Evolutionary conservation across 2,888 invertebrate genomes (phyloP).

Genomic region (Branchipolynoe longqiensis): DNA sequence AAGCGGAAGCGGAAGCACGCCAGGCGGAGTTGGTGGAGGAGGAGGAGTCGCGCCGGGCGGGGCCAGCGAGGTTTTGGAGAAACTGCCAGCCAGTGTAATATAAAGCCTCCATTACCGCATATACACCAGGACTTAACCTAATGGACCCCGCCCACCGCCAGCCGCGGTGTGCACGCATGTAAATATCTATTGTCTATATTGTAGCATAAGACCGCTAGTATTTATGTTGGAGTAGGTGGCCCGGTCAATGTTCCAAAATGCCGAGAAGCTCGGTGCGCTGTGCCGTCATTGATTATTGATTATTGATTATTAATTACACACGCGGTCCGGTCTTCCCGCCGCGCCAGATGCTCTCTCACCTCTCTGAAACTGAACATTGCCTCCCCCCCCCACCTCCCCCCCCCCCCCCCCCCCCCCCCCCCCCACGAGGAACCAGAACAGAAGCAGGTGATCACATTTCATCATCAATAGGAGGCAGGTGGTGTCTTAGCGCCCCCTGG

Average conservation of each 20-base stretch:
- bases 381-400: too few species aligned
- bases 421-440: too few species aligned
- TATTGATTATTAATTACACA: too few species aligned
- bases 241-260: constrained; percentile 12
- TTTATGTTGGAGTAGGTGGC: constrained; percentile 55
- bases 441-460: constrained; percentile 1
- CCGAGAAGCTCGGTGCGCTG: background rate
- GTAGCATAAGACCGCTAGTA: constrained; percentile 55
- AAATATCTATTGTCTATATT: constrained; percentile 56
- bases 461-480: constrained; percentile 27
- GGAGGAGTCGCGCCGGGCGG: constrained; percentile 41
- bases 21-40: constrained; percentile 48
- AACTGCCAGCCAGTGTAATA: constrained; percentile 82
- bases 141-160: background rate
- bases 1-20: constrained; percentile 6
- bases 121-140: background rate
- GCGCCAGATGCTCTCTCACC: too few species aligned
- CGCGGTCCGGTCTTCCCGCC: too few species aligned
- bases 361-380: too few species aligned
- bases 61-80: constrained; percentile 81
- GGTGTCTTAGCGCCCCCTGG: too few species aligned
- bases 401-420: too few species aligned
- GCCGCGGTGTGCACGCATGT: constrained; percentile 41
- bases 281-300: too few species aligned
- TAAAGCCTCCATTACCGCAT: background rate